phyloP scores from a whole-genome alignment of 2,888 invertebrate species.

The Cynaeus angustus region DNA sequence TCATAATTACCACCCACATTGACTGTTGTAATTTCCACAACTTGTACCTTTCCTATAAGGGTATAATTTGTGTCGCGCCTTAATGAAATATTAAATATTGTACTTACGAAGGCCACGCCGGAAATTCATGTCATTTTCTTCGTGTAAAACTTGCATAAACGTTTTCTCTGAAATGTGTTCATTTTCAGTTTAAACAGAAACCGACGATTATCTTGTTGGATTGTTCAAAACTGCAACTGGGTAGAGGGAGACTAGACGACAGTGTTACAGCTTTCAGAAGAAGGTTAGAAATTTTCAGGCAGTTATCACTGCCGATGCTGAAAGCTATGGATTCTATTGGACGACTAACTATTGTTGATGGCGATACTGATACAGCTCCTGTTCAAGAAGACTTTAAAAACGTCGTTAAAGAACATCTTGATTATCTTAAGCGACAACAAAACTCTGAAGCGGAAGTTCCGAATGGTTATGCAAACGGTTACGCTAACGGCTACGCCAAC shows the following conservation, averaged over 20 bases:
- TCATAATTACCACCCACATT: constrained; percentile 41
- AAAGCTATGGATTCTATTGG: constrained; percentile 88
- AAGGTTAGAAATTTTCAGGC: constrained; percentile 89
- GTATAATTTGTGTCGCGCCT: constrained; percentile 36
- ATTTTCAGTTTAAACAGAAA: constrained; percentile 80
- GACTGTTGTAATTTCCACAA: constrained; percentile 28
- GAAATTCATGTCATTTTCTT: constrained; percentile 39
- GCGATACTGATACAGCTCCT: constrained; percentile 86
- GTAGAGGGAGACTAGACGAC: constrained; percentile 89
- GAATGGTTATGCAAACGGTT: constrained; percentile 59
- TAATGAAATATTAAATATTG: constrained; percentile 42
- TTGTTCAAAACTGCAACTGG: constrained; percentile 92
- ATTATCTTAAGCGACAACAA: constrained; percentile 72
- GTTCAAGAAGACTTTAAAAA: constrained; percentile 86
- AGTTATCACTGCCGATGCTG: constrained; percentile 91
- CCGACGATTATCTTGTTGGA: constrained; percentile 91
- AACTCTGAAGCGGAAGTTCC: constrained; percentile 51
- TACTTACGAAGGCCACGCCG: constrained; percentile 33
- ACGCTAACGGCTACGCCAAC: constrained; percentile 57
- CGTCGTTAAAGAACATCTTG: constrained; percentile 81
- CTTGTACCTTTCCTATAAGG: constrained; percentile 19
- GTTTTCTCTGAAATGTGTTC: neutral
- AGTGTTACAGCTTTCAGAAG: constrained; percentile 89
- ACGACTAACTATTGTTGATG: constrained; percentile 90
- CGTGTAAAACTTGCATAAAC: constrained; percentile 16